A percentile compares a stretch with the other conserved stretches of the same genome.
Evolutionary conservation across 1,140 invertebrate species (phyloP).

Genomic region (Rhizoglyphus robini): DNA sequence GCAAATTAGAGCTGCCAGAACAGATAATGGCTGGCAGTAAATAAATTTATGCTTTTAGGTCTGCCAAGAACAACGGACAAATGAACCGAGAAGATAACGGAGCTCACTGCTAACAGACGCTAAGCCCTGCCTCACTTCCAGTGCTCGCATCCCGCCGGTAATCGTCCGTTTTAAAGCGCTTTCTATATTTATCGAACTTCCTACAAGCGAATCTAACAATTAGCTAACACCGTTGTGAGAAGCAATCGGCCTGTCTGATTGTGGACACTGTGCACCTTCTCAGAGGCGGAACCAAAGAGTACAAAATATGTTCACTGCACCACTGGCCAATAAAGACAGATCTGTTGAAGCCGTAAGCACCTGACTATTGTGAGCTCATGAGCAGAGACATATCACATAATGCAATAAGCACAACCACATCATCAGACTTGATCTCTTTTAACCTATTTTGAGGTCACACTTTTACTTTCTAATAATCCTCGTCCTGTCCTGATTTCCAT

Average conservation of each 20-base stretch:
- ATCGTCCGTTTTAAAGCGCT: not conserved
- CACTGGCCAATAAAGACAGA: too few species aligned
- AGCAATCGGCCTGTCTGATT: not conserved
- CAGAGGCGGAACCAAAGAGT: not conserved
- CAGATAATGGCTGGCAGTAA: not conserved
- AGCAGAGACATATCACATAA: too few species aligned
- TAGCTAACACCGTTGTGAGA: not conserved
- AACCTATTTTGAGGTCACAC: not conserved
- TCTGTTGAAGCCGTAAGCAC: too few species aligned
- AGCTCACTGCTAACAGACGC: too few species aligned
- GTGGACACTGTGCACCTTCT: not conserved
- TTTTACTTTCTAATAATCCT: not conserved
- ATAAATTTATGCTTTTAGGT: not conserved
- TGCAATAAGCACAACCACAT: too few species aligned
- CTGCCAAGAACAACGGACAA: not conserved
- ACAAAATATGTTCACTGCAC: too few species aligned
- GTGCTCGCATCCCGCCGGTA: too few species aligned
- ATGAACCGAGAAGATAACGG: not conserved
- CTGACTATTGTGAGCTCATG: too few species aligned
- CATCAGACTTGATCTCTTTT: not conserved
- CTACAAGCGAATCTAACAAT: not conserved
- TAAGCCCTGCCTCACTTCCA: too few species aligned
- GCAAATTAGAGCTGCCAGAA: not conserved
- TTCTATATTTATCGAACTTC: not conserved
- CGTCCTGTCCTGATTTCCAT: not conserved